phyloP scores from a whole-genome alignment of 2,113 vertebrate species.

The Chaetodon trifascialis region DNA sequence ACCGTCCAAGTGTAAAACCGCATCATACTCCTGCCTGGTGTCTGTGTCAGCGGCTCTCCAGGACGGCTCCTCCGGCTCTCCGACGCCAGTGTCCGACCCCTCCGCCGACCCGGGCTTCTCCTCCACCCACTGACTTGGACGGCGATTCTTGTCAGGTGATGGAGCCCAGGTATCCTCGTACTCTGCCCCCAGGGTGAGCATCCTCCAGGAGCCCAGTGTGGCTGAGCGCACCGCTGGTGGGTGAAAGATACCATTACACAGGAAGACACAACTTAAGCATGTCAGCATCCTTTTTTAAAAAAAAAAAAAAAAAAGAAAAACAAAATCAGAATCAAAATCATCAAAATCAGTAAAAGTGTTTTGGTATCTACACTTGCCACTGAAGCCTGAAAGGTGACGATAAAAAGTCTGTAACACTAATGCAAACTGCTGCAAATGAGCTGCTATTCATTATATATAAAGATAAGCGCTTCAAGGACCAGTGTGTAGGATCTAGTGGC shows the following conservation, averaged over 20 bases:
- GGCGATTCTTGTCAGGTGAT: conserved; percentile 41
- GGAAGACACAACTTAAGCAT: no score
- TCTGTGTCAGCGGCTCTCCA: conserved; percentile 13
- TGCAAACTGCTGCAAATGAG: no score
- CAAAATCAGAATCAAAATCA: no score
- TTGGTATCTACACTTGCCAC: no score
- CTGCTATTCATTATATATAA: no score
- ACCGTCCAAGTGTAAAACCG: conserved; percentile 55
- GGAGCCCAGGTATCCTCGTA: conserved; percentile 79
- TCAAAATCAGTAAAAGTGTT: no score
- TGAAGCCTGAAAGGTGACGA: no score
- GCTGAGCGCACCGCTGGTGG: conserved; percentile 75
- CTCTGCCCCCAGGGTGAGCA: conserved; percentile 81
- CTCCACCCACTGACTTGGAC: background rate
- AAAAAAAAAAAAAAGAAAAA: no score
- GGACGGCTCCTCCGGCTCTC: background rate
- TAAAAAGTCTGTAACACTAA: no score
- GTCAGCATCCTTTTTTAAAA: no score
- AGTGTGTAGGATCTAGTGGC: no score
- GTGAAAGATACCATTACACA: background rate
- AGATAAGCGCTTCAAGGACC: no score
- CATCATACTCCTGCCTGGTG: conserved; percentile 39
- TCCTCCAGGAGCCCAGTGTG: conserved; percentile 82
- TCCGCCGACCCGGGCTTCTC: background rate
- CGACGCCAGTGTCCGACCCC: background rate